Base-by-base conservation (phyloP, 2,113 vertebrate genomes). In the Nyctereutes procyonoides region DNA sequence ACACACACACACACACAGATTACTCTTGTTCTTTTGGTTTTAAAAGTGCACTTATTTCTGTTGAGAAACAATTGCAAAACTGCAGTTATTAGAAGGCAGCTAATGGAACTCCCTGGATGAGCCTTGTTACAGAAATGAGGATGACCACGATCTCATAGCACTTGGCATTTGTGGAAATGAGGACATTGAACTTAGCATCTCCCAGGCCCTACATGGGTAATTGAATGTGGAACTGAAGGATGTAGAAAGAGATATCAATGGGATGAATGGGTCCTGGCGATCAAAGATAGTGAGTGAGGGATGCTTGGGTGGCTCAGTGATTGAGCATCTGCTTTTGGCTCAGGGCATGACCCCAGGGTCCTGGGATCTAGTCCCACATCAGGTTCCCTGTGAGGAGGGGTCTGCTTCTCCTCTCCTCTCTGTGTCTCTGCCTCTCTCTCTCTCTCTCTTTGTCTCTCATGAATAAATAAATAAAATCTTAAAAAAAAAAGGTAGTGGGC, bases 201-300 rank as follows among this genome's bases (percentile, higher is more conserved):
- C 32, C 65, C 96, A 53, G 55, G 56, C 77, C 79, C 79, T 87
- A 8, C 17, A 3, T 80, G 85, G 56, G 8, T 94, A 67, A 19
- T 90, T 92, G 79, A 77, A 58, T 77, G 14, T 92, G 83, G 55
- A 89, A 38, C 26, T 69, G 73, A 87, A 97, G 86, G 67, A 84
- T 48, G 9, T 60, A 30, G 88, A 35, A 76, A 88, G 90, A 90
- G 77, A 13, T 74, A 80, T 95, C 76, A 81, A 32, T 28, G 79
- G 62, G 32, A 93, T 88, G 83, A 53, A 93, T 86, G 56, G 4
- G 32, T 92, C 92, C 77, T 93, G 91, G 88, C 35, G 58, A 35
- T 82, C 83, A 22, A 63, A 94, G 65, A 20, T 77, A 86, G n/a
- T 20, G 22, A 77, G 51, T 58, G 69, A 84, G 62, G 86, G 53